Evolutionary conservation across 2,113 vertebrate genomes (phyloP), one percentile per base, ranked within the genome.

Genomic region (Aptenodytes forsteri): DNA sequence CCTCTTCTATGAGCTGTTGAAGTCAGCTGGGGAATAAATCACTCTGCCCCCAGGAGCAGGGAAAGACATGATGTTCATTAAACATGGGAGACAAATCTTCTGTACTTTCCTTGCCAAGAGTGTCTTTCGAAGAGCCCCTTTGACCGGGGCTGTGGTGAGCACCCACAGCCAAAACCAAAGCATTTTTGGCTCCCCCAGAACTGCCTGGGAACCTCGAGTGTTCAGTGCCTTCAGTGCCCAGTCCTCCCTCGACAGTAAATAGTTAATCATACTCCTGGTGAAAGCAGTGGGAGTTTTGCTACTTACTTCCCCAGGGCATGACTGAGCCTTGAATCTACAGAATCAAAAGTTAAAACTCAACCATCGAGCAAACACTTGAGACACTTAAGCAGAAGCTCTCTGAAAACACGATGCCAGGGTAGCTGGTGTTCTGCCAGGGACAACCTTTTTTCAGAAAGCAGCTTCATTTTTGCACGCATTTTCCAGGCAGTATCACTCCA

Each of bases 301-400:
- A 18, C 30, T 16, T 38, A 10, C 11, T 89, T 91, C 50, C 47
- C 38, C 16, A 44, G 42, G 34, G 42, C 54, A 67, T 11, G 32
- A 44, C 47, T 20, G 73, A 93, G n/a, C 32, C 50, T 58, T 34
- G 49, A 56, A 85, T 54, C n/a, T 66, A 77, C 49, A 88, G 42
- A 85, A 85, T 27, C 49, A 55, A 44, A 77, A 87, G 54, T 6
- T 77, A 70, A 78, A 95, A 88, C 59, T 62, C 82, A 54, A 56
- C 13, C 4, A 54, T 21, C 1, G 9, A 83, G 61, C 61, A 72
- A 94, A 89, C 66, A 44, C 82, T 88, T n/a, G 70, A 79, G 84
- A 61, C 23, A 42, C 34, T 79, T 44, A 40, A n/a, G 42, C 23
- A 91, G 69, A 54, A 80, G 18, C 32, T 94, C 40, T 49, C 54